Percentiles rank a stretch among this genome's conserved stretches.
phyloP scores from a whole-genome alignment of 2,888 invertebrate species.

The Homarus gammarus region DNA sequence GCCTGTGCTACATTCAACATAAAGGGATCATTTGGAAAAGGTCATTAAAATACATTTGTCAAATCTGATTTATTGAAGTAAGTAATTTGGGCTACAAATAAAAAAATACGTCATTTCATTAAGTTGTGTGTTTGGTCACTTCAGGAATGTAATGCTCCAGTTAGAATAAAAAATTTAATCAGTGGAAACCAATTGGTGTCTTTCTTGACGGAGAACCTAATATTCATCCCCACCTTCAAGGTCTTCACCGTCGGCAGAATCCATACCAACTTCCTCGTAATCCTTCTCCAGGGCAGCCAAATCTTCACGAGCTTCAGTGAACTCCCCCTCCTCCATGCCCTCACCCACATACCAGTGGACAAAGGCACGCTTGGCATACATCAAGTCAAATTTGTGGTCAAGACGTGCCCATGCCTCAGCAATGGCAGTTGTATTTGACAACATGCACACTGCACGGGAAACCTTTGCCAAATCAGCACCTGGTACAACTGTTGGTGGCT shows the following conservation, averaged over 20 bases:
- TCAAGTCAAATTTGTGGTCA: slow-evolving; percentile 97
- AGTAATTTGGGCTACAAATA: too few species aligned
- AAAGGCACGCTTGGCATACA: slow-evolving; percentile 98
- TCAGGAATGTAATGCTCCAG: too few species aligned
- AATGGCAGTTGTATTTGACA: slow-evolving; percentile 95
- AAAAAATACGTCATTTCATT: too few species aligned
- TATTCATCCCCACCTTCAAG: slow-evolving; percentile 48
- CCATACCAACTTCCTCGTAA: slow-evolving; percentile 79
- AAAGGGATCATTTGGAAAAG: too few species aligned
- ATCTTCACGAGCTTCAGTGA: slow-evolving; percentile 80
- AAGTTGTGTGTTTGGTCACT: too few species aligned
- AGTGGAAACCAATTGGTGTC: too few species aligned
- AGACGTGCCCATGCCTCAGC: slow-evolving; percentile 98
- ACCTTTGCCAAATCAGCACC: slow-evolving; percentile 87
- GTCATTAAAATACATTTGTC: too few species aligned
- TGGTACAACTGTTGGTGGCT: slow-evolving; percentile 86
- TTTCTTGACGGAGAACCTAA: too few species aligned
- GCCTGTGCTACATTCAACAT: too few species aligned
- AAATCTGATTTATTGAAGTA: too few species aligned
- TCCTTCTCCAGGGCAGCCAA: slow-evolving; percentile 79
- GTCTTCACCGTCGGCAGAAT: slow-evolving; percentile 64
- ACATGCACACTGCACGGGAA: slow-evolving; percentile 90
- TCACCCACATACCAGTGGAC: slow-evolving; percentile 88
- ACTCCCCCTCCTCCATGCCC: slow-evolving; percentile 76
- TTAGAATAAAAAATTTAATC: too few species aligned